These are phyloP conservation scores for Siniperca chuatsi DNA, from an alignment of 2,113 vertebrate species.

Conservation along the genomic window DNA sequence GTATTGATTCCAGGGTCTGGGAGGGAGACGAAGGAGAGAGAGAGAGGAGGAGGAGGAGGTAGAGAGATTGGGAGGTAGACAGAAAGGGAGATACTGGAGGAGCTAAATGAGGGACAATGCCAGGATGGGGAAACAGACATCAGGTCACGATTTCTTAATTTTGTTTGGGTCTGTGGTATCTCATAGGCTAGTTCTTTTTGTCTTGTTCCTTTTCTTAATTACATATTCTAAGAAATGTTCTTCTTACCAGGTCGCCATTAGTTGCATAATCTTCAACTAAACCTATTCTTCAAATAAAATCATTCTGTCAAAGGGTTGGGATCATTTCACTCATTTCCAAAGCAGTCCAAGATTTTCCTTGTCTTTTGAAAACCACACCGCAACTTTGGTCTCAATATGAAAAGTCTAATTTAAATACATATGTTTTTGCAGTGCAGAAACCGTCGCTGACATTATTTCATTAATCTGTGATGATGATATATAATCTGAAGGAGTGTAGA, in stretches of 20 bases:
- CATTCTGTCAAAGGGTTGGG: not conserved
- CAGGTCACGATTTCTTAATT: not conserved
- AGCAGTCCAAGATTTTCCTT: not conserved
- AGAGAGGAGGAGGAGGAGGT: constrained; percentile 3
- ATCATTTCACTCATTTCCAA: not conserved
- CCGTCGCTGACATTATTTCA: no score
- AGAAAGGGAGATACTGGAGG: not conserved
- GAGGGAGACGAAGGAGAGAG: constrained; percentile 8
- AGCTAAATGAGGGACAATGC: not conserved
- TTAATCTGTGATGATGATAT: not conserved
- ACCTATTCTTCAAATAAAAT: not conserved
- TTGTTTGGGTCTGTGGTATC: not conserved
- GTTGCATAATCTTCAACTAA: not conserved
- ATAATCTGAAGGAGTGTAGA: not conserved
- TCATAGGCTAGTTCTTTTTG: not conserved
- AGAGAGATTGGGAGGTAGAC: not conserved
- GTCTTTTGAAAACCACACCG: not conserved
- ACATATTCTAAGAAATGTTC: not conserved
- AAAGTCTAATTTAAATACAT: not conserved
- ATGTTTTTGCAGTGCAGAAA: no score
- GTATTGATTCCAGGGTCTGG: constrained; percentile 55
- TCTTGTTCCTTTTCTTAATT: not conserved
- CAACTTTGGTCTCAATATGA: not conserved
- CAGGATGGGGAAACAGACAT: not conserved
- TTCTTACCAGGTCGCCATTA: not conserved